phyloP scores from a whole-genome alignment of 30 jellyfish, hydroid and myxozoan genomes.

The Mastigias papua region DNA sequence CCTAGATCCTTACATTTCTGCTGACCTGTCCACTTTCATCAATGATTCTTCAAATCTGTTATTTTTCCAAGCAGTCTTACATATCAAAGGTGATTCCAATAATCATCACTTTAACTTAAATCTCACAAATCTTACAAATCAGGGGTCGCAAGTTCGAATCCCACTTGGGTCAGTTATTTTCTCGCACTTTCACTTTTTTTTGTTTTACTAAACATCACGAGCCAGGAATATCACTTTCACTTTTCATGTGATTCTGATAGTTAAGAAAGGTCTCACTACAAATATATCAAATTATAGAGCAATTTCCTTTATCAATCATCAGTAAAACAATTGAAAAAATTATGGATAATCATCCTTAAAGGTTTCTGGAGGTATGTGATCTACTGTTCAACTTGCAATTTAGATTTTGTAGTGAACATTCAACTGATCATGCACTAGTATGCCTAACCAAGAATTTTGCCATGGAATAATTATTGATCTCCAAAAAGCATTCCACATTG shows the following conservation, averaged over 20 bases:
- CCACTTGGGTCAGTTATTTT: too few species aligned
- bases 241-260: too few species aligned
- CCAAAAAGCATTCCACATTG: neutral
- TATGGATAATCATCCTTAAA: conserved; percentile 16
- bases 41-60: conserved; percentile 28
- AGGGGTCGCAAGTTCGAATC: too few species aligned
- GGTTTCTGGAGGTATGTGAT: conserved; percentile 31
- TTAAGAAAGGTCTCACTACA: conserved; percentile 58
- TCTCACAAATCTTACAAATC: too few species aligned
- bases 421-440: conserved; percentile 64
- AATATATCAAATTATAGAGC: conserved; percentile 35
- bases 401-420: conserved; percentile 28
- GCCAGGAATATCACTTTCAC: too few species aligned
- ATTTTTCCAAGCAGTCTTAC: conserved; percentile 32
- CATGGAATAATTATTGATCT: conserved; percentile 50
- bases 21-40: conserved; percentile 25
- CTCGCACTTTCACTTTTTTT: too few species aligned
- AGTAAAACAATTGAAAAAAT: too few species aligned
- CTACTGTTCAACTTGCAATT: conserved; percentile 26
- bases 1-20: conserved; percentile 41
- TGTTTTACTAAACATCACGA: too few species aligned
- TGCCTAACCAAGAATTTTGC: conserved; percentile 38
- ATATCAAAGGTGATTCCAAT: conserved; percentile 52
- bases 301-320: conserved; percentile 52
- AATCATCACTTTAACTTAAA: too few species aligned